Evolutionary conservation across 2,888 invertebrate genomes (phyloP).

Genomic region (Hirtodrosophila confusa): DNA sequence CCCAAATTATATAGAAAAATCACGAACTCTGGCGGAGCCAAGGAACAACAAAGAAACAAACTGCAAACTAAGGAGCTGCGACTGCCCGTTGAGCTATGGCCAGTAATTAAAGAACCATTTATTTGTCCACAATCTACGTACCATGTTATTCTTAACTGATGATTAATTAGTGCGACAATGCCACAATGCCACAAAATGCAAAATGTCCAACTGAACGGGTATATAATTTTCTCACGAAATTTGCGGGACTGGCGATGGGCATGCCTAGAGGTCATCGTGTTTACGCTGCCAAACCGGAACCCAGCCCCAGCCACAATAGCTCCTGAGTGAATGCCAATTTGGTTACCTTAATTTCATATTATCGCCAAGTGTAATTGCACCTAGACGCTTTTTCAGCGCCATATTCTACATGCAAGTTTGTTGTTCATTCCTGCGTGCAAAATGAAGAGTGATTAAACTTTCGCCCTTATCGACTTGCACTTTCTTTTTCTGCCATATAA

Average conservation of each 20-base stretch:
- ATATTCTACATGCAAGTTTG: slow-evolving; percentile 52
- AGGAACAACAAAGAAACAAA: background rate
- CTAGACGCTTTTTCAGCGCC: slow-evolving; percentile 22
- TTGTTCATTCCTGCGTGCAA: slow-evolving; percentile 40
- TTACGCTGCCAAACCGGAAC: slow-evolving; percentile 33
- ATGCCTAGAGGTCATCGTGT: slow-evolving; percentile 66
- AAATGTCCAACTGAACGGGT: slow-evolving; percentile 25
- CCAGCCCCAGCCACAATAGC: slow-evolving; percentile 43
- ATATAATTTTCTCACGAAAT: slow-evolving; percentile 69
- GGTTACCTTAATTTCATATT: slow-evolving; percentile 64
- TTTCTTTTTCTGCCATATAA: background rate
- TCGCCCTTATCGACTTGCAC: background rate
- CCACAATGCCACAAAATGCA: slow-evolving; percentile 23
- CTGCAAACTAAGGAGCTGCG: slow-evolving; percentile 21
- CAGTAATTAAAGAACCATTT: slow-evolving; percentile 62
- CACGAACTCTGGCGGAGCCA: slow-evolving; percentile 50
- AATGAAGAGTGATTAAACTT: background rate
- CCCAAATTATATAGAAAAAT: slow-evolving; percentile 67
- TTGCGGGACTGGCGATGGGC: slow-evolving; percentile 43
- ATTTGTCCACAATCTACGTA: slow-evolving; percentile 51
- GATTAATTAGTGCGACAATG: slow-evolving; percentile 71
- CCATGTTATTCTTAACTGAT: slow-evolving; percentile 67
- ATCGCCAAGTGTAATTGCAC: slow-evolving; percentile 68
- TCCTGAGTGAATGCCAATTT: slow-evolving; percentile 64
- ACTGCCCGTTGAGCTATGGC: slow-evolving; percentile 12